These are phyloP conservation scores for Micrasema minimum DNA, from an alignment of 1,140 invertebrate genomes.

Conservation along the genomic window DNA sequence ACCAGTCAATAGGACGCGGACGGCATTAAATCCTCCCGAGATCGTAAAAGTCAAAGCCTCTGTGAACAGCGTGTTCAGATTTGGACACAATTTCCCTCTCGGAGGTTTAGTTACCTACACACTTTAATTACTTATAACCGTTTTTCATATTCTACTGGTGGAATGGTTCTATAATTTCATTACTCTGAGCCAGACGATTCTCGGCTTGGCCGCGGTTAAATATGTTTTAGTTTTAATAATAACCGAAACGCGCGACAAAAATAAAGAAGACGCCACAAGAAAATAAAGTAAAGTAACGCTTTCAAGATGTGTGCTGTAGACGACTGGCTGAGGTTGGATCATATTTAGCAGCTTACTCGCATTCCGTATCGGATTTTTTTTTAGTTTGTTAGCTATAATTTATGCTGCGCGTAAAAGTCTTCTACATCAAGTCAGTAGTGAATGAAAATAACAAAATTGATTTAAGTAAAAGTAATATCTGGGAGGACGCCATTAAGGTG, in stretches of 20 bases:
- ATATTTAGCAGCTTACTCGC: conserved; percentile 8
- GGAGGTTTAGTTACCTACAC: not conserved
- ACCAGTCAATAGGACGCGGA: conserved; percentile 29
- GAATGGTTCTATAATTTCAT: too few relatives aligned
- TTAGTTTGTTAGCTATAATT: not conserved
- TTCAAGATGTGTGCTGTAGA: conserved; percentile 8
- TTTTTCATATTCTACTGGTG: too few relatives aligned
- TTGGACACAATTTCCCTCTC: conserved; percentile 24
- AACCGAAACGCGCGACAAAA: conserved; percentile 4
- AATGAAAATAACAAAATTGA: too few relatives aligned
- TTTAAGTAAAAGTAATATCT: too few relatives aligned
- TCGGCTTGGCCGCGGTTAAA: not conserved
- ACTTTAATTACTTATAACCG: too few relatives aligned
- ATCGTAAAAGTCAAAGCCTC: conserved; percentile 34
- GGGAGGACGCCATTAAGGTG: too few relatives aligned
- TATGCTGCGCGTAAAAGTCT: too few relatives aligned
- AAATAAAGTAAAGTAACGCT: conserved; percentile 7
- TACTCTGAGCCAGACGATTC: too few relatives aligned
- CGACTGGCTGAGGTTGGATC: not conserved
- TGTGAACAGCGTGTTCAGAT: conserved; percentile 27
- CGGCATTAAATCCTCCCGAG: conserved; percentile 29
- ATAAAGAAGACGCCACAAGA: conserved; percentile 9
- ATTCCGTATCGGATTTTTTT: not conserved
- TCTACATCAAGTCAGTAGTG: too few relatives aligned
- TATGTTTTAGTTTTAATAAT: conserved; percentile 5